Conservation (phyloP, 2,888 invertebrate genomes). For the Osmoderma eremita region DNA sequence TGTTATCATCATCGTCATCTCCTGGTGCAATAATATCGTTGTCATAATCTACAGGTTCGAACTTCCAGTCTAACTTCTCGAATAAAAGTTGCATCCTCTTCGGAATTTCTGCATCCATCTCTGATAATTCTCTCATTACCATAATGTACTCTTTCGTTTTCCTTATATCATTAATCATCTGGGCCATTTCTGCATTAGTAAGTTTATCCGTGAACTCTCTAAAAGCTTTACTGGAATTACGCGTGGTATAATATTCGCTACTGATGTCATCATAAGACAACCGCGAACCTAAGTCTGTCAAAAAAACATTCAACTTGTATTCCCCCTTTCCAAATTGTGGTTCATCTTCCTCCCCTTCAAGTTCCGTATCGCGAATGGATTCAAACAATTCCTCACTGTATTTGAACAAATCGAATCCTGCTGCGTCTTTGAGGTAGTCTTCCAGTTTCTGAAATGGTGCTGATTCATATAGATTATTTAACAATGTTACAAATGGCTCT, state of each 20-base stretch:
- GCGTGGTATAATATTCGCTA: conserved; percentile 45
- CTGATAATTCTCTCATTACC: too few relatives aligned
- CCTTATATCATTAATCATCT: too few relatives aligned
- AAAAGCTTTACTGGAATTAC: conserved; percentile 49
- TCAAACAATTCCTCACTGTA: neutral
- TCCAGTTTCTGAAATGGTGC: conserved; percentile 45
- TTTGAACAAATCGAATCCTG: conserved; percentile 43
- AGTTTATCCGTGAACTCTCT: conserved; percentile 49
- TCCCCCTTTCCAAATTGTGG: neutral
- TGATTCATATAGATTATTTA: conserved; percentile 36
- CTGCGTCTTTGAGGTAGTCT: conserved; percentile 42
- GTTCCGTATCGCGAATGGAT: neutral
- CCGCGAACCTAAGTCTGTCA: too few relatives aligned
- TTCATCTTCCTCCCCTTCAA: too few relatives aligned
- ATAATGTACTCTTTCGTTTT: too few relatives aligned
- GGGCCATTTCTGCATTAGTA: conserved; percentile 31
- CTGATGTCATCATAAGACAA: conserved; percentile 47
- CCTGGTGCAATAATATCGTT: too few relatives aligned
- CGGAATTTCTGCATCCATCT: too few relatives aligned
- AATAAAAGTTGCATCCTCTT: too few relatives aligned
- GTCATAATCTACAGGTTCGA: too few relatives aligned
- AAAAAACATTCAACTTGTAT: conserved; percentile 45
- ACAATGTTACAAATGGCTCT: conserved; percentile 45
- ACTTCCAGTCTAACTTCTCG: too few relatives aligned
- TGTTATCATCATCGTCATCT: too few relatives aligned